A percentile compares a stretch with the other conserved stretches of the same genome.
Conservation (phyloP, 2,113 vertebrate genomes). For the Neodon shergylaensis region DNA sequence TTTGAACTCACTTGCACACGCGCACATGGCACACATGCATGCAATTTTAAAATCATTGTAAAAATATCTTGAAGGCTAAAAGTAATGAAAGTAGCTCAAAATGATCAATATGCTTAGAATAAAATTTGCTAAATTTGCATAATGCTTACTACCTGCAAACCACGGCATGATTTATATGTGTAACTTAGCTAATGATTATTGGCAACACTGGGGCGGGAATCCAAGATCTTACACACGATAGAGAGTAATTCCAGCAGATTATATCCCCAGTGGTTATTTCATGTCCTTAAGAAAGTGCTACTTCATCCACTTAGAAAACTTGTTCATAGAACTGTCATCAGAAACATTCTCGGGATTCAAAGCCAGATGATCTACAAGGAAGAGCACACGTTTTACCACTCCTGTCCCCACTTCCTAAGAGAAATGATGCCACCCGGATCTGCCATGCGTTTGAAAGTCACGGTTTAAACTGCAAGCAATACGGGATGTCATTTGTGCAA, state of each 20-base stretch:
- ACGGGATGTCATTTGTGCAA: conserved; percentile 42
- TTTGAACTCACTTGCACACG: background rate
- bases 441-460: conserved; percentile 32
- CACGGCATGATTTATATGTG: background rate
- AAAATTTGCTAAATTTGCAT: background rate
- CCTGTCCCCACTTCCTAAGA: background rate
- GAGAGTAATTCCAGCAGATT: background rate
- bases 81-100: conserved; percentile 27
- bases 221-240: background rate
- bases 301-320: background rate
- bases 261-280: background rate
- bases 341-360: background rate
- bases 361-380: background rate
- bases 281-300: background rate
- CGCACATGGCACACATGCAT: rapidly evolving
- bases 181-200: background rate
- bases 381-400: background rate
- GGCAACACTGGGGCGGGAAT: background rate
- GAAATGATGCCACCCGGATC: background rate
- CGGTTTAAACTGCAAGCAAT: conserved; percentile 52
- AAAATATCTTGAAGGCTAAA: background rate
- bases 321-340: background rate
- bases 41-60: background rate
- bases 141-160: background rate
- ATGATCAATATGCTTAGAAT: conserved; percentile 26